phyloP scores from a whole-genome alignment of 2,797 vertebrate species.

The Rhincodon typus region DNA sequence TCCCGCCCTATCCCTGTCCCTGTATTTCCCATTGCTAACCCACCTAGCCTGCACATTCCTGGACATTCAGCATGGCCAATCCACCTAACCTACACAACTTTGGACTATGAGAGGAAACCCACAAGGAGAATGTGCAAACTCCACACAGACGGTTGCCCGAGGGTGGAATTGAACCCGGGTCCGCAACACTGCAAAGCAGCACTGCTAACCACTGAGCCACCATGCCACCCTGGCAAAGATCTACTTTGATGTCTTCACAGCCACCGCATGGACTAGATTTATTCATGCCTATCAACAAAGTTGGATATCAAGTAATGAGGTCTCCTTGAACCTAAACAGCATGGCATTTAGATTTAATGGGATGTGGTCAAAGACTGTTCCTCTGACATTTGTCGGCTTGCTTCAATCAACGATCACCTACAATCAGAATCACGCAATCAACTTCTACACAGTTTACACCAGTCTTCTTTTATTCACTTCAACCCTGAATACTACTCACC shows the following conservation, averaged over 20 bases:
- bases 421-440: background rate
- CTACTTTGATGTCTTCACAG: background rate
- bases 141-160: too few relatives aligned
- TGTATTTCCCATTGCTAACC: too few relatives aligned
- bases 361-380: background rate
- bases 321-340: background rate
- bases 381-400: background rate
- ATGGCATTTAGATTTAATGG: background rate
- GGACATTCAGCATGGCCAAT: too few relatives aligned
- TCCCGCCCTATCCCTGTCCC: too few relatives aligned
- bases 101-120: too few relatives aligned
- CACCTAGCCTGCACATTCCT: too few relatives aligned
- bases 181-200: too few relatives aligned
- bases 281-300: background rate
- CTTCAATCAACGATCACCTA: background rate
- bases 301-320: background rate
- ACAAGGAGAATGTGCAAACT: too few relatives aligned
- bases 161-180: too few relatives aligned
- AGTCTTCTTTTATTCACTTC: background rate
- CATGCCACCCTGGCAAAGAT: too few relatives aligned
- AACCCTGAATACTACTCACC: background rate
- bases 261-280: background rate
- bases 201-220: too few relatives aligned
- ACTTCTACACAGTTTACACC: background rate
- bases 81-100: too few relatives aligned